Conservation (phyloP, 2,113 vertebrate genomes). For the Carassius auratus region DNA sequence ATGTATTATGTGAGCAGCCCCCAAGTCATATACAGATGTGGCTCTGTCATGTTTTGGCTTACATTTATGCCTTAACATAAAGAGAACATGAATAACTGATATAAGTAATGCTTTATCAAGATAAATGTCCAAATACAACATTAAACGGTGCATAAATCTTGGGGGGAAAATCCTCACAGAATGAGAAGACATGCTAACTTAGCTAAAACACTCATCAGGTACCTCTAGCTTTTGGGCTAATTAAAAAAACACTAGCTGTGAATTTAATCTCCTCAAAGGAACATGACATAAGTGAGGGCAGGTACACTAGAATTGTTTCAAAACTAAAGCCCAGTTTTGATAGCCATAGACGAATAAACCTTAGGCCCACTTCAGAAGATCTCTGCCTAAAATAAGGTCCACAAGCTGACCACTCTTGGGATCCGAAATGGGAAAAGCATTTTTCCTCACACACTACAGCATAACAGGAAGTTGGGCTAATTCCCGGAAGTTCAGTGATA, state of each 20-base stretch:
- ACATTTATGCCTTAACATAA: background rate
- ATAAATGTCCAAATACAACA: too few relatives aligned
- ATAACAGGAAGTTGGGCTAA: constrained; percentile 60
- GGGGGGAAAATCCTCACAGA: background rate
- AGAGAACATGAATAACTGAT: background rate
- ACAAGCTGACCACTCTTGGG: constrained; percentile 43
- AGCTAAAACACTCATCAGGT: background rate
- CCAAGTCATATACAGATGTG: too few relatives aligned
- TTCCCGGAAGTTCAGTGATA: constrained; percentile 58
- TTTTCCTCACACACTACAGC: constrained; percentile 37
- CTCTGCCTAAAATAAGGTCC: constrained; percentile 48
- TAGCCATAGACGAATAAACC: constrained; percentile 36
- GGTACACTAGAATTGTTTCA: constrained; percentile 8
- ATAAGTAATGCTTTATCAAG: too few relatives aligned
- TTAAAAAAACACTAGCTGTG: background rate
- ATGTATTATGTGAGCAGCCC: too few relatives aligned
- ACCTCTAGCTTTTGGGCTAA: background rate
- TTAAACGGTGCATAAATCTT: background rate
- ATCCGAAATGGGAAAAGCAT: constrained; percentile 36
- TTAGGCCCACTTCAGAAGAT: constrained; percentile 23
- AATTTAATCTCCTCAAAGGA: constrained; percentile 4
- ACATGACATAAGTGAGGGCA: background rate
- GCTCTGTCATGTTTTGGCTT: too few relatives aligned
- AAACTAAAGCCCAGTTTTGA: constrained; percentile 33
- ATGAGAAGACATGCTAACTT: constrained; percentile 4